phyloP scores from a whole-genome alignment of 2,797 vertebrate species.

The Heteromormyrus szaboi region DNA sequence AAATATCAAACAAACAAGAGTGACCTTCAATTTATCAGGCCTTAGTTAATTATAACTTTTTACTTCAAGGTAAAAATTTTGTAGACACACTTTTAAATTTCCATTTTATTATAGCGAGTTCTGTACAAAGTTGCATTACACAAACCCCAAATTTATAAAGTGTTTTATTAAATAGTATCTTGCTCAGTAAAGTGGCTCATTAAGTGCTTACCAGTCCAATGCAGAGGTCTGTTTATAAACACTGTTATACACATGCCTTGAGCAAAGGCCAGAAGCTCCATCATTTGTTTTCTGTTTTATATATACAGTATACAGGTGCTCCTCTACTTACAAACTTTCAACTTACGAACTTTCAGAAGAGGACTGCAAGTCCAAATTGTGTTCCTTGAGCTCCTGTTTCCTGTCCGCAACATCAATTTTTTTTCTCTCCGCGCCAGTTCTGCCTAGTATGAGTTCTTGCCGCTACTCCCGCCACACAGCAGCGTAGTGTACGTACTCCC shows the following conservation, averaged over 20 bases:
- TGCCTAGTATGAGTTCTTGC: too few relatives aligned
- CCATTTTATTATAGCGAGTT: not conserved
- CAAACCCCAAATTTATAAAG: not conserved
- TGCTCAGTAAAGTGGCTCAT: not conserved
- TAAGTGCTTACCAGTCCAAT: not conserved
- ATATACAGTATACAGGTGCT: not conserved
- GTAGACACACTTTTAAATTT: not conserved
- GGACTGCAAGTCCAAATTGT: too few relatives aligned
- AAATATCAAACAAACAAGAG: not conserved
- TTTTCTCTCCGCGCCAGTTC: too few relatives aligned
- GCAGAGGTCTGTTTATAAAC: not conserved
- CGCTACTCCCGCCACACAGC: too few relatives aligned
- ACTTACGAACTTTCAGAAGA: too few relatives aligned
- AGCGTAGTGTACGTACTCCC: too few relatives aligned
- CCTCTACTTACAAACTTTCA: too few relatives aligned
- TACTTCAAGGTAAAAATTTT: not conserved
- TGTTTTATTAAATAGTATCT: not conserved
- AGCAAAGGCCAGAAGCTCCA: not conserved
- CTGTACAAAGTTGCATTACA: not conserved
- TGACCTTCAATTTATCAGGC: not conserved
- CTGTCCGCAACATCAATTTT: too few relatives aligned
- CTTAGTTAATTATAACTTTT: not conserved
- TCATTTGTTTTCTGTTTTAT: not conserved
- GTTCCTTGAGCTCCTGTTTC: too few relatives aligned
- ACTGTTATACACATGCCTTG: not conserved